phyloP scores from a whole-genome alignment of 2,113 vertebrate species.

The Ibidorhyncha struthersii region DNA sequence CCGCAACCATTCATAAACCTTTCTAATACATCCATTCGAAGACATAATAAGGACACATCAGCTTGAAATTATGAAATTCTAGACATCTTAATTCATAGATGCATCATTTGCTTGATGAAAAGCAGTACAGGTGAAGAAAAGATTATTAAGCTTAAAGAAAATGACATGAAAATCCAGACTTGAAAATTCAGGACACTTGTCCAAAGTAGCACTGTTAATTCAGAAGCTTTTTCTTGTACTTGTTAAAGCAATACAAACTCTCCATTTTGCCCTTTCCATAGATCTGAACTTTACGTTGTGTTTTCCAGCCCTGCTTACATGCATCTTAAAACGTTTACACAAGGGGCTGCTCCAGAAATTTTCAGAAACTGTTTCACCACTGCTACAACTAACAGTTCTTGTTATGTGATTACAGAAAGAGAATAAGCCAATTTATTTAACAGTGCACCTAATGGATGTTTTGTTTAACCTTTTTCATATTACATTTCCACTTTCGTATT shows the following conservation, averaged over 20 bases:
- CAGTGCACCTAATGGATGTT: neutral
- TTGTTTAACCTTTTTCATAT: neutral
- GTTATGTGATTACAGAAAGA: neutral
- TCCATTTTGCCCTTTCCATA: neutral
- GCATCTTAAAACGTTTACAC: neutral
- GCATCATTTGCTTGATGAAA: neutral
- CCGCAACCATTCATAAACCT: neutral
- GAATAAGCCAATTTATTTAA: neutral
- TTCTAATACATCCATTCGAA: neutral
- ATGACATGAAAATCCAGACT: neutral
- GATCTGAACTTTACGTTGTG: neutral
- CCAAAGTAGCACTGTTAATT: neutral
- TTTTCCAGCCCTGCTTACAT: neutral
- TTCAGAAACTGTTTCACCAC: neutral
- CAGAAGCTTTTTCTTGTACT: neutral
- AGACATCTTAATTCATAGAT: neutral
- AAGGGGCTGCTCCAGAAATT: neutral
- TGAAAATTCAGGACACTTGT: neutral
- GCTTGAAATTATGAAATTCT: neutral
- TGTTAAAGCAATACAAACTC: neutral
- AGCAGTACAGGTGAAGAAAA: neutral
- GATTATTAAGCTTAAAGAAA: neutral
- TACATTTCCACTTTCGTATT: neutral
- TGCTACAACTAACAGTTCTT: neutral
- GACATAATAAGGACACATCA: neutral